Evolutionary conservation across 2,113 vertebrate species (phyloP).

Genomic region (Rattus rattus): DNA sequence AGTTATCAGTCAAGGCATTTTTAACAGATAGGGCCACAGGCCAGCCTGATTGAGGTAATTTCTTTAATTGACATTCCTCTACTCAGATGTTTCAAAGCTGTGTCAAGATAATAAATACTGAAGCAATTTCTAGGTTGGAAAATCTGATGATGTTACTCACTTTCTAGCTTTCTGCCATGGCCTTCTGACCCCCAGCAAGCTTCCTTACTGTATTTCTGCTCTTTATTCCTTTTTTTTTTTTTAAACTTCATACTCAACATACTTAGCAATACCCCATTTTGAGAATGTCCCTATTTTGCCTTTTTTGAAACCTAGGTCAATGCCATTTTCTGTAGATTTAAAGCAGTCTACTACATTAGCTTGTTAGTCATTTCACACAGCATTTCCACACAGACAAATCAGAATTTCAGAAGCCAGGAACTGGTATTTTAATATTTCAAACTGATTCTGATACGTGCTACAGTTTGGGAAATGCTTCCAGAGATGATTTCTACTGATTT

Average conservation of each 20-base stretch:
- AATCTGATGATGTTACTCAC: neutral
- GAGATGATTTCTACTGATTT: neutral
- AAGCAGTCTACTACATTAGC: neutral
- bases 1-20: neutral
- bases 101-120: neutral
- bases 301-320: neutral
- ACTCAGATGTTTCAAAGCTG: neutral
- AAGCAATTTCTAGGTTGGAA: slow-evolving; percentile 3
- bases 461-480: neutral
- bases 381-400: neutral
- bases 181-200: too few relatives aligned
- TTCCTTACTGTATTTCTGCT: neutral
- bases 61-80: neutral
- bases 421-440: neutral
- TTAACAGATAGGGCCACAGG: neutral
- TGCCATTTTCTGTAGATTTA: neutral
- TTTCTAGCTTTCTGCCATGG: neutral
- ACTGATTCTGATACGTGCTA: neutral
- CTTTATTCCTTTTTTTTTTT: neutral
- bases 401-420: neutral
- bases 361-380: neutral
- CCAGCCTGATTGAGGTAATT: neutral
- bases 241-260: neutral
- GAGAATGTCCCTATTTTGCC: neutral
- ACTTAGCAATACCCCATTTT: neutral